Conservation (phyloP, 2,113 vertebrate species). For the Percina caprodes region DNA sequence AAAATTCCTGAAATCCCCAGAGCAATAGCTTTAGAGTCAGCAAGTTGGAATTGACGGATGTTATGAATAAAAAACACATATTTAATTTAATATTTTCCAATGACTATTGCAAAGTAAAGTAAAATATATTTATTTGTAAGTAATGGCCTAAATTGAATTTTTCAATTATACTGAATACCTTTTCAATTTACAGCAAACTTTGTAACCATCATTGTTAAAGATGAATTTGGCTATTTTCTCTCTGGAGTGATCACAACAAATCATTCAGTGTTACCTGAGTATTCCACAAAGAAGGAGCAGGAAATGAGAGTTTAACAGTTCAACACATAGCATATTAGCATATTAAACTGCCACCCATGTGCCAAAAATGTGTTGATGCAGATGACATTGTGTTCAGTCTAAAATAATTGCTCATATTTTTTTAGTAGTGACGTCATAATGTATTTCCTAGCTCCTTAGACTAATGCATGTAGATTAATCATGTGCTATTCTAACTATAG, state of each 20-base stretch:
- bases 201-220: conserved; percentile 11
- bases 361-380: conserved; percentile 21
- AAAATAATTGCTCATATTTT: conserved; percentile 21
- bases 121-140: not conserved
- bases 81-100: no score
- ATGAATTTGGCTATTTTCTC: not conserved
- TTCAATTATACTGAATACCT: not conserved
- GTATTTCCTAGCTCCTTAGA: conserved; percentile 5
- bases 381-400: conserved; percentile 1
- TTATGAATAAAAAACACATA: conserved; percentile 46
- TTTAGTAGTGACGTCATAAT: not conserved
- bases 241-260: not conserved
- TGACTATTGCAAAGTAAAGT: conserved; percentile 21
- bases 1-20: conserved; percentile 58
- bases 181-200: not conserved
- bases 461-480: not conserved
- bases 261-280: not conserved
- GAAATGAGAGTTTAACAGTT: conserved; percentile 54
- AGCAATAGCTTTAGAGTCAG: conserved; percentile 35
- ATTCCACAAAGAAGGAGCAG: conserved; percentile 1
- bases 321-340: conserved; percentile 35
- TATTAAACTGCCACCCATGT: conserved; percentile 19
- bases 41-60: conserved; percentile 35
- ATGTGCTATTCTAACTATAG: conserved; percentile 42
- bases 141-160: not conserved